Evolutionary conservation across 2,888 invertebrate species (phyloP), one percentile per base, ranked within the genome.

Genomic region (Drosophila gaucha): DNA sequence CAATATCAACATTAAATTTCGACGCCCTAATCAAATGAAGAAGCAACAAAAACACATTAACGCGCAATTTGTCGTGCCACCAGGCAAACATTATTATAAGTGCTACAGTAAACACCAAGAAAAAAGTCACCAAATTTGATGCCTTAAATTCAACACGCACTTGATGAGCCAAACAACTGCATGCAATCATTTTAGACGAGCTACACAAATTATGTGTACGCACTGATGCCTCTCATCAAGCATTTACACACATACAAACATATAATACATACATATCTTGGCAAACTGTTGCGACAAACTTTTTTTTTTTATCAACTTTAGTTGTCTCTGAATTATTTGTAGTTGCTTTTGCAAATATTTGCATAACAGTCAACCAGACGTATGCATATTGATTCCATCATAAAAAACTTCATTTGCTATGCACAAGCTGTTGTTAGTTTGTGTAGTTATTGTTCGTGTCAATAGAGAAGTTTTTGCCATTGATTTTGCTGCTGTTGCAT

Each of bases 41-140:
- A 56, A 51, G 66, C 73, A 82, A 82, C 83, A 71, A 74, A 84
- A 87, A 85, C 80, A 85, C 87, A 85, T 84, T 84, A 82, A 57
- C 78, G 59, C 68, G 36, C 77, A 72, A 74, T 86, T 84, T 86
- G 56, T 49, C 41, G 24, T n/a, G 58, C 65, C 71, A 30, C 72
- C 68, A 55, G 68, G 59, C 74, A 69, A 52, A 60, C 62, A 70
- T 55, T 51, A 51, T 49, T 41, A 54, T 44, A 70, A 70, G 59
- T 57, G 51, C 59, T 33, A 4, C 9, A 14, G 18, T 14, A 20
- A 26, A 30, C 18, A 20, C 26, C 6, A 14, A 9, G 12, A 30
- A 22, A 28, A 44, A 24, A 47, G n/a, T 33, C 9, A 14, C n/a
- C 22, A 10, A 44, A 47, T 14, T n/a, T 26, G 35, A 33, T 16